Percentiles rank a stretch among this genome's conserved stretches.
Conservation (phyloP, 2,888 invertebrate species). For the Cybosia mesomella region DNA sequence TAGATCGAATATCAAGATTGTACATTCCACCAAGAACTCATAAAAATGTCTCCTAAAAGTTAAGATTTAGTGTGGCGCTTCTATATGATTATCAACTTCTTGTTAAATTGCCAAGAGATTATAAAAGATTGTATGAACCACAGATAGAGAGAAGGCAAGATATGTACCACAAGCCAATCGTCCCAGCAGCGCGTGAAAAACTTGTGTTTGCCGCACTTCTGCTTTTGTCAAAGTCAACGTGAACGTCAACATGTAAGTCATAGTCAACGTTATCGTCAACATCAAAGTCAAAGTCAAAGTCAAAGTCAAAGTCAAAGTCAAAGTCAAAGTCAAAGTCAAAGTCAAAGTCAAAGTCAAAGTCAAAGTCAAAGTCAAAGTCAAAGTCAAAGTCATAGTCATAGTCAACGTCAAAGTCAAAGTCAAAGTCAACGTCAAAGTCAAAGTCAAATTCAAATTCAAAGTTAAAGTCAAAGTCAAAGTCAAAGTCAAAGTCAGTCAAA, state of each 20-base stretch:
- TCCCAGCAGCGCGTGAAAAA: background rate
- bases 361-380: no score
- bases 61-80: constrained; percentile 29
- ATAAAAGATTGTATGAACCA: background rate
- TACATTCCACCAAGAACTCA: constrained; percentile 2
- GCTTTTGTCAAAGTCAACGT: no score
- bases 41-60: constrained; percentile 30
- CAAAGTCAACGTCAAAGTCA: no score
- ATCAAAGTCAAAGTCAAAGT: no score
- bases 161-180: background rate
- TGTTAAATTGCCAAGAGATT: constrained; percentile 13
- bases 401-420: background rate
- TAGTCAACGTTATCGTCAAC: background rate
- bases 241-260: no score
- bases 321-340: constrained; percentile 1
- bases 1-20: constrained; percentile 8
- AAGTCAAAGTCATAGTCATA: background rate
- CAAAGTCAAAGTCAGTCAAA: background rate
- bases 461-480: no score
- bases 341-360: no score
- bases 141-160: background rate
- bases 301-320: no score
- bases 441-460: no score
- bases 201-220: background rate
- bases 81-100: background rate